Conservation (phyloP, 2,797 vertebrate genomes). For the Lophius americanus region DNA sequence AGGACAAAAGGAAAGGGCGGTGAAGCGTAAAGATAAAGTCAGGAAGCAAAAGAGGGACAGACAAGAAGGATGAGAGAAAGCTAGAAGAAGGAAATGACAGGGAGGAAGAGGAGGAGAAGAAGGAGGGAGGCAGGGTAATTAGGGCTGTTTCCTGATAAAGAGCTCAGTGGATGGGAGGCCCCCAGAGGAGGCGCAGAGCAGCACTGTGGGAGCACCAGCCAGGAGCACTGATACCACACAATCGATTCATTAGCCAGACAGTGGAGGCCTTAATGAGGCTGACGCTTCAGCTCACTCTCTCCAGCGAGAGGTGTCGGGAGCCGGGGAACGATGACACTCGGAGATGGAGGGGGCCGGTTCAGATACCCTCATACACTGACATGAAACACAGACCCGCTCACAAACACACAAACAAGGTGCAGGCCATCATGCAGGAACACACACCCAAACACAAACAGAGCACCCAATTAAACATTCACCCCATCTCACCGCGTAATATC, state of each 20-base stretch:
- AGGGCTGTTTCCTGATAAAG: conserved; percentile 82
- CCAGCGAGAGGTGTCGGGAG: conserved; percentile 71
- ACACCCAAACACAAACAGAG: conserved; percentile 45
- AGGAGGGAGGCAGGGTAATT: conserved; percentile 70
- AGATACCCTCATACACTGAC: conserved; percentile 53
- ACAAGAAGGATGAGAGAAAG: conserved; percentile 42
- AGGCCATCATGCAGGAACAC: conserved; percentile 1
- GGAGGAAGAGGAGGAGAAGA: conserved; percentile 40
- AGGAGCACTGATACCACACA: conserved; percentile 82
- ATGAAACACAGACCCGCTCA: conserved; percentile 39
- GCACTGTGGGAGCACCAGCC: conserved; percentile 74
- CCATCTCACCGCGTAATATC: conserved; percentile 70
- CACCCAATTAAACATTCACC: conserved; percentile 79
- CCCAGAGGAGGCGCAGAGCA: conserved; percentile 69
- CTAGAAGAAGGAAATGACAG: conserved; percentile 56
- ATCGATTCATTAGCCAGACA: conserved; percentile 84
- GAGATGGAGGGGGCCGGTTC: conserved; percentile 45
- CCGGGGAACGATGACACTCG: conserved; percentile 51
- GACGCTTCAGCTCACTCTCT: conserved; percentile 66
- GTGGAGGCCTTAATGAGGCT: conserved; percentile 79
- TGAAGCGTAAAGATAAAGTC: conserved; percentile 71
- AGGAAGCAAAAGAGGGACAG: conserved; percentile 43
- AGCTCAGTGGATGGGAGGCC: conserved; percentile 77
- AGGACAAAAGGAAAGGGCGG: conserved; percentile 69
- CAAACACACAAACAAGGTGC: no score